A percentile compares a stretch with the other conserved stretches of the same genome.
phyloP scores from a whole-genome alignment of 2,113 vertebrate species.

The Fregetta grallaria region DNA sequence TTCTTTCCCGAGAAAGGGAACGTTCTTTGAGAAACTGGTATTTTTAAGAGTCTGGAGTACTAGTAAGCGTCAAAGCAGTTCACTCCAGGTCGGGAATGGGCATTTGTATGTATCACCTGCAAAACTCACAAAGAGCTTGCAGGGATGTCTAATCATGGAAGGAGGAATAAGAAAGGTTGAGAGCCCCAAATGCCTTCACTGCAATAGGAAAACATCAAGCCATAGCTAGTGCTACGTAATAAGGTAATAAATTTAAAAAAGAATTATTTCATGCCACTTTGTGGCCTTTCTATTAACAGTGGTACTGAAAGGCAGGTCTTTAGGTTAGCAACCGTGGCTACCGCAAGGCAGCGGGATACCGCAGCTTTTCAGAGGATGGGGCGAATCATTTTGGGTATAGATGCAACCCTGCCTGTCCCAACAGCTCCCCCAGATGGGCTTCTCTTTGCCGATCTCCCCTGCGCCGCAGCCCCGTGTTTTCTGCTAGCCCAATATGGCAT shows the following conservation, averaged over 20 bases:
- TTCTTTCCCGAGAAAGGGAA: neutral
- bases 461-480: neutral
- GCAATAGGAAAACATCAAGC: neutral
- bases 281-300: neutral
- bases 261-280: neutral
- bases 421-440: neutral
- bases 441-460: neutral
- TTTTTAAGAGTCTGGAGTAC: neutral
- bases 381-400: neutral
- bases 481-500: neutral
- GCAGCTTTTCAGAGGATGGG: neutral
- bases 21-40: neutral
- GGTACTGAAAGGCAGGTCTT: neutral
- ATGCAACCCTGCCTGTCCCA: neutral
- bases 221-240: neutral
- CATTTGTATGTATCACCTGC: neutral
- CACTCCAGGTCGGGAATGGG: neutral
- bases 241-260: neutral
- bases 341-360: neutral
- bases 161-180: neutral
- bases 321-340: rapidly evolving
- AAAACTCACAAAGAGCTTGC: neutral
- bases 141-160: neutral
- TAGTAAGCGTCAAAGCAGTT: neutral
- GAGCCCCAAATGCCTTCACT: neutral